Evolutionary conservation across 2,113 vertebrate genomes (phyloP).

Genomic region (Cryptomyrus ogoouensis): DNA sequence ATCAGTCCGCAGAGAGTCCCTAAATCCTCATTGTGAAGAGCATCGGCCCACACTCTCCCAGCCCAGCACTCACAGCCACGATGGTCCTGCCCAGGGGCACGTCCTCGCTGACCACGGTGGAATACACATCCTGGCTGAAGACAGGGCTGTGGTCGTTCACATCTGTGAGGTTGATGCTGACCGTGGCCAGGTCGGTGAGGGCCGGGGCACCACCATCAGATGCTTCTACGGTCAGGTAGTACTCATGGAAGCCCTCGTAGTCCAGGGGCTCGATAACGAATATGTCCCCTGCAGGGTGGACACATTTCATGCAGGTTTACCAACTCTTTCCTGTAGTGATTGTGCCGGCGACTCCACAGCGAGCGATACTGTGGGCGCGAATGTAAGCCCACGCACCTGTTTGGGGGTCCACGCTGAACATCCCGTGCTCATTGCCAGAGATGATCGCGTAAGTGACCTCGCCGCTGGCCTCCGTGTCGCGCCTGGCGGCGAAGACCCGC

Average conservation of each 20-base stretch:
- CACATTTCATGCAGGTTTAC: not conserved
- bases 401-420: slow-evolving; percentile 81
- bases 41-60: not conserved
- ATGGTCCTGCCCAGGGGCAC: slow-evolving; percentile 73
- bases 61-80: slow-evolving; percentile 62
- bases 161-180: slow-evolving; percentile 89
- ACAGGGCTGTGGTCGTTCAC: slow-evolving; percentile 85
- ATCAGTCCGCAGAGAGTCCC: not conserved
- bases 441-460: slow-evolving; percentile 87
- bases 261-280: slow-evolving; percentile 84
- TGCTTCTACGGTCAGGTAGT: slow-evolving; percentile 90
- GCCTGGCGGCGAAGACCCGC: slow-evolving; percentile 84
- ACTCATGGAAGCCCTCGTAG: slow-evolving; percentile 84
- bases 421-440: slow-evolving; percentile 86
- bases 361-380: not conserved
- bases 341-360: not conserved
- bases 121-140: slow-evolving; percentile 84
- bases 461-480: slow-evolving; percentile 77
- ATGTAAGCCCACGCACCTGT: slow-evolving; percentile 64
- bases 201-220: slow-evolving; percentile 84
- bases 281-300: slow-evolving; percentile 67
- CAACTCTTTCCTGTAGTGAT: not conserved
- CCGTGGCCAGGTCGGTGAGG: slow-evolving; percentile 82
- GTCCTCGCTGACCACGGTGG: slow-evolving; percentile 85
- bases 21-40: not conserved